phyloP scores from a whole-genome alignment of 2,888 invertebrate genomes.

The Lithodes maja region DNA sequence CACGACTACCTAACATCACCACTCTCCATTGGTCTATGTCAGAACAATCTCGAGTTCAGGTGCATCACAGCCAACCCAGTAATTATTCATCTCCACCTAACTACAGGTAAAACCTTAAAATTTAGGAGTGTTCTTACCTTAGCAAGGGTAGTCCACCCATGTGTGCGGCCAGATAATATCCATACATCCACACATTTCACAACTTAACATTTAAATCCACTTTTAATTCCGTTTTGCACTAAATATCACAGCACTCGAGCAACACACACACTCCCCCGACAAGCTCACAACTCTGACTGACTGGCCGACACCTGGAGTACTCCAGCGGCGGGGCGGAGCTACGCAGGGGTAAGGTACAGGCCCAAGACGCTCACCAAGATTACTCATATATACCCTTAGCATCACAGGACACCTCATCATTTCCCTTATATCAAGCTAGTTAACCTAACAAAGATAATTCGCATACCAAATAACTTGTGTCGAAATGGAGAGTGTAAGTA shows the following conservation, averaged over 20 bases:
- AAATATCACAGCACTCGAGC: conserved; percentile 43
- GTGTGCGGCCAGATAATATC: conserved; percentile 41
- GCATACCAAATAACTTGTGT: not conserved
- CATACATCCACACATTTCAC: conserved; percentile 47
- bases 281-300: conserved; percentile 48
- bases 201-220: conserved; percentile 41
- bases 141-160: conserved; percentile 38
- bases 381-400: not conserved
- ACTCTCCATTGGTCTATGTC: not conserved
- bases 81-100: conserved; percentile 52
- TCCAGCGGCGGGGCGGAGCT: conserved; percentile 42
- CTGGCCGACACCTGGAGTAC: conserved; percentile 35
- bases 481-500: not conserved
- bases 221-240: conserved; percentile 46
- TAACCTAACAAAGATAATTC: not conserved
- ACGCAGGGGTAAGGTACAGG: conserved; percentile 32
- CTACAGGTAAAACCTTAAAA: conserved; percentile 43
- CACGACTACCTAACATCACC: not conserved
- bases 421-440: too few relatives aligned
- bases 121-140: conserved; percentile 32
- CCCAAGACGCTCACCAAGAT: conserved; percentile 29
- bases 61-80: conserved; percentile 48
- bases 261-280: conserved; percentile 44
- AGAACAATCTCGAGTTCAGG: conserved; percentile 31
- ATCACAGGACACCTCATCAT: not conserved